Conservation (phyloP, 2,797 vertebrate species). For the Dicrostonyx torquatus region DNA sequence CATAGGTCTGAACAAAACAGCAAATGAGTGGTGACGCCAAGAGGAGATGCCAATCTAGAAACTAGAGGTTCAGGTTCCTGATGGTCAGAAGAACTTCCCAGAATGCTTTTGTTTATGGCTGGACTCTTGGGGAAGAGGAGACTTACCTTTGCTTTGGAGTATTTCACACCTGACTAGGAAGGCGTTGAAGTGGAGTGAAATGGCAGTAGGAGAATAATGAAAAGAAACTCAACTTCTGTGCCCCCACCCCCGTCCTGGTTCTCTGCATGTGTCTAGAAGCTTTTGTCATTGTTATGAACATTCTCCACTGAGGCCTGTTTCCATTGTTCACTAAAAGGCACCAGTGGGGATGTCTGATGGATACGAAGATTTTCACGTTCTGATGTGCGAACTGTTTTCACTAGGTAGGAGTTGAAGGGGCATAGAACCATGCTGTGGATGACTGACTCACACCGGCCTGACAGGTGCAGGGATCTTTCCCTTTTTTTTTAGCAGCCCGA, state of each 20-base stretch:
- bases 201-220: too few relatives aligned
- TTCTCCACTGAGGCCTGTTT: neutral
- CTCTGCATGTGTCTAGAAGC: fast-evolving
- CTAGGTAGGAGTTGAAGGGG: neutral
- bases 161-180: neutral
- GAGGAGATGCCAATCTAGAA: neutral
- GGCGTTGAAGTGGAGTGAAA: neutral
- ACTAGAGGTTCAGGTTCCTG: neutral
- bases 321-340: neutral
- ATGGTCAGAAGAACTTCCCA: neutral
- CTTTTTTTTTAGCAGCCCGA: neutral
- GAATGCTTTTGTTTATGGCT: neutral
- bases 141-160: fast-evolving
- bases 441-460: fast-evolving
- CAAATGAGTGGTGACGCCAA: neutral
- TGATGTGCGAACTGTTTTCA: neutral
- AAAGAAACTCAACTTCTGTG: neutral
- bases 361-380: neutral
- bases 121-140: neutral
- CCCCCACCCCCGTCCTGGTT: fast-evolving
- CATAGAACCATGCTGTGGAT: fast-evolving
- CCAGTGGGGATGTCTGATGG: neutral
- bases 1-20: neutral
- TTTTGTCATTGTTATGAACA: neutral
- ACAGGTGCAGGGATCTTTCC: neutral